Evolutionary conservation across 2,113 vertebrate species (phyloP).

Genomic region (Alouatta palliata): DNA sequence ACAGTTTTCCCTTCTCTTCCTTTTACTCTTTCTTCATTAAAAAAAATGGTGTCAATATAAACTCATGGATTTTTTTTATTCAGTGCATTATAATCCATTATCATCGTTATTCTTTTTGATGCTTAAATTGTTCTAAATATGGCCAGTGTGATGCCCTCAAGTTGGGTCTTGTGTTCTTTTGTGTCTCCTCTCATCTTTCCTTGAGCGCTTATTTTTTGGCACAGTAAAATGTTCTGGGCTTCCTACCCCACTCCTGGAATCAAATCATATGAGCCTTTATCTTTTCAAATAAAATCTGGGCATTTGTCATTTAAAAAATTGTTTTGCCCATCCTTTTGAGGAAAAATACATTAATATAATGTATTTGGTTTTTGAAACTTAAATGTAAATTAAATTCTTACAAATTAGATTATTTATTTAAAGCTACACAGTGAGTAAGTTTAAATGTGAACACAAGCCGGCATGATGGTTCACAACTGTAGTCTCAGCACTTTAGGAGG

Average conservation of each 20-base stretch:
- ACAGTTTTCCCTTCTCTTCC: background rate
- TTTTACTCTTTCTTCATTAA: background rate
- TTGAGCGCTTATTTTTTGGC: background rate
- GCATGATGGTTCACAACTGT: no score
- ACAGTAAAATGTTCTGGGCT: background rate
- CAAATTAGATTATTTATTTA: slow-evolving; percentile 6
- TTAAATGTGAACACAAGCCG: background rate
- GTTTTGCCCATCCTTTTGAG: background rate
- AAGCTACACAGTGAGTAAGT: background rate
- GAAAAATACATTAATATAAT: background rate
- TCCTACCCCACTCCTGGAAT: background rate
- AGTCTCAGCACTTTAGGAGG: no score
- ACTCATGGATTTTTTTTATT: background rate
- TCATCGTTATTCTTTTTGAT: background rate
- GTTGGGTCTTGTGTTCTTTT: background rate
- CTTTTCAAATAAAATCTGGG: background rate
- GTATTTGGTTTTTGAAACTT: background rate
- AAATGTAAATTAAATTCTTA: background rate
- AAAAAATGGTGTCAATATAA: background rate
- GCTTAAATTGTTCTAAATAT: background rate
- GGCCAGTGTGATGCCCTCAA: background rate
- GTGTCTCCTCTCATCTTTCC: background rate
- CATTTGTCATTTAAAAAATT: background rate
- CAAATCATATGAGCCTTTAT: background rate
- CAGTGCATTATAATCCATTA: background rate